A percentile compares a stretch with the other conserved stretches of the same genome.
Conservation (phyloP, 2,113 vertebrate species). For the Syngnathus floridae region DNA sequence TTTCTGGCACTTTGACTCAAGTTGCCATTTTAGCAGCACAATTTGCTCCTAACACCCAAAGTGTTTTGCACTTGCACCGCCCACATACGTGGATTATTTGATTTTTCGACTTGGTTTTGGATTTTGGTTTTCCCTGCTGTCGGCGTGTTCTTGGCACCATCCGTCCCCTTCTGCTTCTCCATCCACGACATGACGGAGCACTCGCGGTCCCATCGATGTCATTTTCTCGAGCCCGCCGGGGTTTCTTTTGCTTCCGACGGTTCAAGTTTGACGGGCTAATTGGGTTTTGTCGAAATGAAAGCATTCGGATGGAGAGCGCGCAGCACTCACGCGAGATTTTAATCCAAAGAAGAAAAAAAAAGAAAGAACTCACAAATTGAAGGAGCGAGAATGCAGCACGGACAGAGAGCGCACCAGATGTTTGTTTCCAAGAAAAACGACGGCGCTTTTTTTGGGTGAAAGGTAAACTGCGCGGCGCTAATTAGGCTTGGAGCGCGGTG, state of each 20-base stretch:
- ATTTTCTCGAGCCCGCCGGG: constrained; percentile 23
- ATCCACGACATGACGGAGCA: constrained; percentile 16
- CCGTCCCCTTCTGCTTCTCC: constrained; percentile 25
- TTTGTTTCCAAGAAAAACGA: neutral
- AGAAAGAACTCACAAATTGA: neutral
- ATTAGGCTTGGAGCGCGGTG: neutral
- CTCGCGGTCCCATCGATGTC: neutral
- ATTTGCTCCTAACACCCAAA: constrained; percentile 41
- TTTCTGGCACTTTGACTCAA: constrained; percentile 29
- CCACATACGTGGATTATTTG: constrained; percentile 46
- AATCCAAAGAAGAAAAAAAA: neutral
- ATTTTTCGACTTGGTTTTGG: constrained; percentile 11
- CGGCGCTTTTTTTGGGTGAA: neutral
- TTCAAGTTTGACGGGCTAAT: neutral
- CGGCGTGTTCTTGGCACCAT: constrained; percentile 37
- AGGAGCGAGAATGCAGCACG: neutral
- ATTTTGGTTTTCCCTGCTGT: constrained; percentile 16
- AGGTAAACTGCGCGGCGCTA: neutral
- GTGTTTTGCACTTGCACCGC: constrained; percentile 42
- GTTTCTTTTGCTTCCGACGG: constrained; percentile 19
- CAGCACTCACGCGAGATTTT: neutral
- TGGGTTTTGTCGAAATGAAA: neutral
- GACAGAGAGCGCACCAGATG: neutral
- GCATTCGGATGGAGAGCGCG: neutral
- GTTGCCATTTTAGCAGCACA: constrained; percentile 50